Percentiles rank a stretch among this genome's conserved stretches.
These are phyloP conservation scores for Aselliscus stoliczkanus DNA, from an alignment of 2,797 vertebrate species.

Conservation along the genomic window DNA sequence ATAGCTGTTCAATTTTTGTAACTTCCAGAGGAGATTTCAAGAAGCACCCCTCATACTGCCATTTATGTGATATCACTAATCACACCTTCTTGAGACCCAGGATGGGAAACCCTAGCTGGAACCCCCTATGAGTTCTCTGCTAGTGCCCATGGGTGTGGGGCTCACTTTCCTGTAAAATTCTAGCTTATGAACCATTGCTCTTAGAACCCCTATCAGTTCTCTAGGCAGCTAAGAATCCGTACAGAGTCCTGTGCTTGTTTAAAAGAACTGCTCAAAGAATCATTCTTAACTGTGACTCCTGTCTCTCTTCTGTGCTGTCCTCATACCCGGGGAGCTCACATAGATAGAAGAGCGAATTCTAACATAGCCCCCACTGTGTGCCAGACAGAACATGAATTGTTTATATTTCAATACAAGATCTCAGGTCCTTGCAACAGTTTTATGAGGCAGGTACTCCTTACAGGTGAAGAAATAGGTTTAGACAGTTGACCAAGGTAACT, in stretches of 20 bases:
- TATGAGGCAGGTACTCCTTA: not conserved
- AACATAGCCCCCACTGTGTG: not conserved
- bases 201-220: not conserved
- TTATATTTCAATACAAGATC: not conserved
- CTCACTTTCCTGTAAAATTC: not conserved
- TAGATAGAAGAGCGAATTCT: not conserved
- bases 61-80: too few relatives aligned
- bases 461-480: not conserved
- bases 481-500: not conserved
- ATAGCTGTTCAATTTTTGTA: too few relatives aligned
- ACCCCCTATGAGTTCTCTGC: not conserved
- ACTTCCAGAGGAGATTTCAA: too few relatives aligned
- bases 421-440: not conserved
- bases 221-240: not conserved
- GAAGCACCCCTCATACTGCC: too few relatives aligned
- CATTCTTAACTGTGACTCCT: slow-evolving; percentile 4
- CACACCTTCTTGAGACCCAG: slow-evolving; percentile 4
- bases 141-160: accelerated
- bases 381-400: not conserved
- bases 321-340: not conserved
- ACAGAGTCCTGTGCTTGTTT: not conserved
- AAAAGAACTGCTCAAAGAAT: not conserved
- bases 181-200: not conserved
- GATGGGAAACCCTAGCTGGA: slow-evolving; percentile 48
- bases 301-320: not conserved